phyloP scores from a whole-genome alignment of 2,113 vertebrate genomes.

The Odocoileus hemionus region DNA sequence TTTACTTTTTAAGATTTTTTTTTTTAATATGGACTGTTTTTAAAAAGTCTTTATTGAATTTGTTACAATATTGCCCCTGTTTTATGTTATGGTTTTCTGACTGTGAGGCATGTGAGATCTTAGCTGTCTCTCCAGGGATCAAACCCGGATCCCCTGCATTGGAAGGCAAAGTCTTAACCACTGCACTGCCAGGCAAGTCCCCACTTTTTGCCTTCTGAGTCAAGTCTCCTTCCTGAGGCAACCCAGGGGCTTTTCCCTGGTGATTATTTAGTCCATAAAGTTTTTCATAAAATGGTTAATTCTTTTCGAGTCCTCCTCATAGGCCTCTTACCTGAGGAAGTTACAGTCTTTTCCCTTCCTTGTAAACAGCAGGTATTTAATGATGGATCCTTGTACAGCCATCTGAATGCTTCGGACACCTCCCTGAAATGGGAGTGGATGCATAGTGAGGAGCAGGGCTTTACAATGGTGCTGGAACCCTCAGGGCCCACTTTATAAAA shows the following conservation, averaged over 20 bases:
- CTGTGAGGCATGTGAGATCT: background rate
- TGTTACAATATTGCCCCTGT: background rate
- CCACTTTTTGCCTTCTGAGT: background rate
- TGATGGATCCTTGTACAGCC: constrained; percentile 85
- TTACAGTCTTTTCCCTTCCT: constrained; percentile 57
- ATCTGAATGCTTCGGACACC: constrained; percentile 85
- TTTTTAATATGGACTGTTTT: background rate
- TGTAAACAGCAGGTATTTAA: constrained; percentile 86
- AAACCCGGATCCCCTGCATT: background rate
- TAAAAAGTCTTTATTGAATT: background rate
- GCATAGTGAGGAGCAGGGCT: background rate
- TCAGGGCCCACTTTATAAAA: fast-evolving
- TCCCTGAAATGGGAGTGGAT: constrained; percentile 72
- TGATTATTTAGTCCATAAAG: background rate
- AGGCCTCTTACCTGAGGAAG: constrained; percentile 79
- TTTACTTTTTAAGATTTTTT: background rate
- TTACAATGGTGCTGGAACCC: fast-evolving
- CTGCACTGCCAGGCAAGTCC: background rate
- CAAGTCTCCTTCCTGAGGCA: background rate
- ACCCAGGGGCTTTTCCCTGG: background rate
- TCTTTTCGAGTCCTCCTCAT: background rate
- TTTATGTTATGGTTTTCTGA: background rate
- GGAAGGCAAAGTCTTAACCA: background rate
- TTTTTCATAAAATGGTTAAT: background rate
- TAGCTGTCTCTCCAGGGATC: background rate